Percentiles rank a stretch among this genome's conserved stretches.
Conservation (phyloP, 2,113 vertebrate genomes). For the Camelus bactrianus region DNA sequence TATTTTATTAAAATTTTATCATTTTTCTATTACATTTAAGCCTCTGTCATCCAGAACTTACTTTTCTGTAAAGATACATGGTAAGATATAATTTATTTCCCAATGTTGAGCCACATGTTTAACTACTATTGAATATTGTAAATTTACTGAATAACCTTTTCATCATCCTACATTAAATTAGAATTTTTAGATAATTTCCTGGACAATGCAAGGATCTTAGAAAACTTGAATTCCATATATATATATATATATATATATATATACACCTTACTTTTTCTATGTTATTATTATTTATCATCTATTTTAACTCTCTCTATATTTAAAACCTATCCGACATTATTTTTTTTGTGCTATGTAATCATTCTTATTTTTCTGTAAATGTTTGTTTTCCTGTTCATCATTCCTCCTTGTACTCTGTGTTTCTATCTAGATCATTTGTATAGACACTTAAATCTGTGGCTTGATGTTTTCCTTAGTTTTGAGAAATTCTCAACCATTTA, state of each 20-base stretch:
- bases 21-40: neutral
- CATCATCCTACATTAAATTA: neutral
- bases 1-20: neutral
- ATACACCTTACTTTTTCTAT: neutral
- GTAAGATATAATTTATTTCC: neutral
- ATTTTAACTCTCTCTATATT: neutral
- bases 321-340: neutral
- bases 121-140: neutral
- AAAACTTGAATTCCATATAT: neutral
- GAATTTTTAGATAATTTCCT: neutral
- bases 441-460: neutral
- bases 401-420: neutral
- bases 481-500: neutral
- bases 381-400: neutral
- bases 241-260: neutral
- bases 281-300: neutral
- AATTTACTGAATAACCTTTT: neutral
- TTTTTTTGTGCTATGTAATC: neutral
- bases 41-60: neutral
- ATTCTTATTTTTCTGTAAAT: neutral
- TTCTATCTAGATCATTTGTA: conserved; percentile 6
- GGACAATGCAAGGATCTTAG: neutral
- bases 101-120: neutral
- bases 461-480: neutral
- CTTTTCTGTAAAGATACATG: neutral